Evolutionary conservation across 1,140 invertebrate species (phyloP).

Genomic region (Zaprionus inermis): DNA sequence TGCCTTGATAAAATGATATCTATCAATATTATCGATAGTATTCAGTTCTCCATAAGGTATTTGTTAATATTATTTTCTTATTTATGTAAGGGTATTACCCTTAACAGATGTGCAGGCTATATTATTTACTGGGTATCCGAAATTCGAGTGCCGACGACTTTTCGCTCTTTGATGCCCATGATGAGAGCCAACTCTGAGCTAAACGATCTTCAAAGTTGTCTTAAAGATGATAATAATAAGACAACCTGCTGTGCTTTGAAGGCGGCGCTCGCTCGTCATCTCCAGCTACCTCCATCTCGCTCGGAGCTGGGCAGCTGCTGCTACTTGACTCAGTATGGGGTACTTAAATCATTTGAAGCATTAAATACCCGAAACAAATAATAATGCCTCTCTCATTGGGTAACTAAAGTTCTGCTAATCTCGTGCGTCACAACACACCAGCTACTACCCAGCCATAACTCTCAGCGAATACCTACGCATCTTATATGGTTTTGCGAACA

Average conservation of each 20-base stretch:
- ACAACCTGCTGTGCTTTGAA: constrained; percentile 69
- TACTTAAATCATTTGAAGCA: constrained; percentile 78
- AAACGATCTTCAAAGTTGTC: constrained; percentile 42
- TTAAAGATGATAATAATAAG: constrained; percentile 22
- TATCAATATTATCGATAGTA: not conserved
- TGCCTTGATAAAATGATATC: not conserved
- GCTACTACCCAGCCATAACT: not conserved
- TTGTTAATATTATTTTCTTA: not conserved
- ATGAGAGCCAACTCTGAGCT: not conserved
- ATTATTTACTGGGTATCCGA: not conserved
- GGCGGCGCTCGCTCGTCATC: not conserved
- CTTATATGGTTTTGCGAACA: constrained; percentile 21
- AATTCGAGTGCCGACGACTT: not conserved
- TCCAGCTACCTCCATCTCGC: too few relatives aligned
- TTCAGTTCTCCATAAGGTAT: not conserved
- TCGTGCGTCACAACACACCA: constrained; percentile 56
- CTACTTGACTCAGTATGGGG: constrained; percentile 26
- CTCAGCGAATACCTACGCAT: too few relatives aligned
- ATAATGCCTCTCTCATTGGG: constrained; percentile 26
- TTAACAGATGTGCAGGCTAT: too few relatives aligned
- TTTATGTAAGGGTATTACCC: too few relatives aligned
- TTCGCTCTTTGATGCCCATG: constrained; percentile 5
- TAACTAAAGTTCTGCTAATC: constrained; percentile 53
- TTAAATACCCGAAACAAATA: constrained; percentile 77
- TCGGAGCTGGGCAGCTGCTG: constrained; percentile 43